Evolutionary conservation across 2,797 vertebrate genomes (phyloP), one percentile per base, ranked within the genome.

Genomic region (Scomberomorus guttatus): DNA sequence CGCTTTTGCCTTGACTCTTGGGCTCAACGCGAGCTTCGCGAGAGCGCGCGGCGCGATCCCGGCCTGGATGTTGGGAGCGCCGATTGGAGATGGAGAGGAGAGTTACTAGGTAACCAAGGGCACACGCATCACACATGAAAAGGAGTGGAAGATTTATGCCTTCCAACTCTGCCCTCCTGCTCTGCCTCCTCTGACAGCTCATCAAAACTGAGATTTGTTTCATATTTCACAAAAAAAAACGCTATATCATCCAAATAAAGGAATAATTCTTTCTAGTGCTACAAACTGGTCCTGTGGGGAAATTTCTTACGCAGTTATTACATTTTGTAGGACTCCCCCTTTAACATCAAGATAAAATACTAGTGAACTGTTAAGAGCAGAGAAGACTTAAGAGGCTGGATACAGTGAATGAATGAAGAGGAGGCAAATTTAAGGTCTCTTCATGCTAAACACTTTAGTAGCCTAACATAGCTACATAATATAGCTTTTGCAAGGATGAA

Each of bases 21-120:
- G 77, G 77, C 87, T 92, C 89, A 89, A 93, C 91, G 72, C 87
- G 82, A 91, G 90, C 91, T 87, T 80, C 67, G 54, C 93, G 94
- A 79, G 94, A 75, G 87, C 94, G 95, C 94, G 95, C 95, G 34
- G 94, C 95, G 93, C 93, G 91, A 46, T 69, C 94, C 82, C 92
- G 90, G 51, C 18, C 74, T 55, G 59, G 58, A 48, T 81, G 65
- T 87, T 90, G 91, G 84, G 93, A 92, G 93, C 95, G 94, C 93
- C 91, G 86, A 93, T 80, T 89, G 91, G 92, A 92, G 90, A 87
- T 81, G 86, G 93, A 92, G 90, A 90, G 69, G 90, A 94, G 94
- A 94, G 95, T 95, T 95, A 95, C 95, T 94, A 95, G 93, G 95
- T 94, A 96, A 96, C 95, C 94, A 91, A 93, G 92, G 90, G 94